Percentiles rank a stretch among this genome's conserved stretches.
Conservation (phyloP, 2,113 vertebrate genomes). For the Neoarius graeffei region DNA sequence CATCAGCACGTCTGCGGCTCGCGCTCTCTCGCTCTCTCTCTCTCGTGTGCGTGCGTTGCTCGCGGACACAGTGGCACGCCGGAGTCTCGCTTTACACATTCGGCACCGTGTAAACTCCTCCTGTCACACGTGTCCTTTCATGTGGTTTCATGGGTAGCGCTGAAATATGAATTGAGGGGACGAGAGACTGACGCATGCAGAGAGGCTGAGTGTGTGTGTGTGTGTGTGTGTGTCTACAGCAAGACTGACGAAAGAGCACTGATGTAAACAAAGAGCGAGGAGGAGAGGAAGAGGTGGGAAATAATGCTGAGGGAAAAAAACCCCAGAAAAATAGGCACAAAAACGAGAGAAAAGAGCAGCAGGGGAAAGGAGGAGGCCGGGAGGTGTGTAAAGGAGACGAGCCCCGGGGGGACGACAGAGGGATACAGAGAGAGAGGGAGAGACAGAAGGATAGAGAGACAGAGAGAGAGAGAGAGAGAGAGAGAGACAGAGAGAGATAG, state of each 20-base stretch:
- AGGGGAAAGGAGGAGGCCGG: slow-evolving; percentile 20
- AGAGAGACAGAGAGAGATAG: not conserved
- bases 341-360: slow-evolving; percentile 47
- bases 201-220: not conserved
- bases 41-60: not conserved
- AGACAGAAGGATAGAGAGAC: not conserved
- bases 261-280: slow-evolving; percentile 13
- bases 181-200: slow-evolving; percentile 6
- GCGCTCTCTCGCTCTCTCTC: too few relatives aligned
- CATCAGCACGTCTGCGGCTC: not conserved
- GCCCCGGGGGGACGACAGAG: slow-evolving; percentile 53
- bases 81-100: slow-evolving; percentile 56
- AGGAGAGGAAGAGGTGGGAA: slow-evolving; percentile 43
- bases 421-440: not conserved
- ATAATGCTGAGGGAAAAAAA: slow-evolving; percentile 32
- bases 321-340: slow-evolving; percentile 21
- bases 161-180: slow-evolving; percentile 36
- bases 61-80: slow-evolving; percentile 26
- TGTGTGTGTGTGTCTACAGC: not conserved
- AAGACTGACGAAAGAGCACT: slow-evolving; percentile 30
- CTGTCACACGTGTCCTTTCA: slow-evolving; percentile 57
- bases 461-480: not conserved
- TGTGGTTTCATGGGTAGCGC: slow-evolving; percentile 33
- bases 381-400: slow-evolving; percentile 57
- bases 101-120: slow-evolving; percentile 57